Percentiles rank a stretch among this genome's conserved stretches.
Evolutionary conservation across 2,797 vertebrate genomes (phyloP).

Genomic region (Eospalax fontanierii): DNA sequence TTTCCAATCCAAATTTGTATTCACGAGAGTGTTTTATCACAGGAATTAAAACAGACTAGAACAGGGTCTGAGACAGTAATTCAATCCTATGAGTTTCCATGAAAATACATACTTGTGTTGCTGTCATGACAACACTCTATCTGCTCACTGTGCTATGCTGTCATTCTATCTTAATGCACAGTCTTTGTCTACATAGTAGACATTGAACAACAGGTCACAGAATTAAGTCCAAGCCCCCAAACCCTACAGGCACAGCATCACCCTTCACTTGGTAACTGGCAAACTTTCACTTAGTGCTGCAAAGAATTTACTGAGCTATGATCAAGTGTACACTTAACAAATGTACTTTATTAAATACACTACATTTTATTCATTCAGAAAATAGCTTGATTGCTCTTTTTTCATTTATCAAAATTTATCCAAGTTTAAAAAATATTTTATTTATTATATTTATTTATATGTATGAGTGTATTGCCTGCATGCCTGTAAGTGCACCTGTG

Average conservation of each 20-base stretch:
- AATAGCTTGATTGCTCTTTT: neutral
- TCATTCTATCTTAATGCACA: neutral
- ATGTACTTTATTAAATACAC: neutral
- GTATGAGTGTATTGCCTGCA: too few relatives aligned
- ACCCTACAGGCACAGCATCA: neutral
- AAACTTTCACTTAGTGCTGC: neutral
- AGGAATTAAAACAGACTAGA: too few relatives aligned
- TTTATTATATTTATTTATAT: too few relatives aligned
- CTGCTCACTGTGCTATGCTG: neutral
- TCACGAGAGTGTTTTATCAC: too few relatives aligned
- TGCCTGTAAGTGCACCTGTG: too few relatives aligned
- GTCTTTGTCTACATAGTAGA: neutral
- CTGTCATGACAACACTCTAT: neutral
- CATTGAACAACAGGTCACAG: neutral
- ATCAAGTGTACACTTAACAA: neutral
- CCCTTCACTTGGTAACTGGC: neutral
- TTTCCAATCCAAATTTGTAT: too few relatives aligned
- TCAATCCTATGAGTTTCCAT: neutral
- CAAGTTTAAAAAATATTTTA: too few relatives aligned
- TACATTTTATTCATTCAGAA: conserved; percentile 7
- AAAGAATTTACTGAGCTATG: neutral
- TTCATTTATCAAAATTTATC: neutral
- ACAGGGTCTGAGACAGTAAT: neutral
- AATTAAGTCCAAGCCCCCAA: neutral
- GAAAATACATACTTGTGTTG: neutral